These are phyloP conservation scores for Plemyria rubiginata DNA, from an alignment of 2,888 invertebrate species.

Conservation along the genomic window DNA sequence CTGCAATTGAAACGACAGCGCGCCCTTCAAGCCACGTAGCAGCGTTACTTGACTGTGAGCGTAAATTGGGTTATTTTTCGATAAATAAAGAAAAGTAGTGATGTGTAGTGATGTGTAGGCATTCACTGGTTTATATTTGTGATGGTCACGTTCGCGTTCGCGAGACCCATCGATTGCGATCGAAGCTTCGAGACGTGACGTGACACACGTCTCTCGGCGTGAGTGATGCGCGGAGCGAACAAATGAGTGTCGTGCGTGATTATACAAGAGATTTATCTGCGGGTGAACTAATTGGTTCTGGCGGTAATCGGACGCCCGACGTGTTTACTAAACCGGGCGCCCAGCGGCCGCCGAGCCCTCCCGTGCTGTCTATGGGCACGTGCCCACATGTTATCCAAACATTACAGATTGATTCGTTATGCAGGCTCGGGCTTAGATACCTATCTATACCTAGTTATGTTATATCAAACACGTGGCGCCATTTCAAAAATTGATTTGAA, in stretches of 20 bases:
- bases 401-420: constrained; percentile 16
- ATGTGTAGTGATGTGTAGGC: too few species aligned
- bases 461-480: constrained; percentile 5
- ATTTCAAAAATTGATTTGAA: constrained; percentile 4
- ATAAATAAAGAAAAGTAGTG: too few species aligned
- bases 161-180: background rate
- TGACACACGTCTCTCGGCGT: background rate
- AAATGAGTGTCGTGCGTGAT: background rate
- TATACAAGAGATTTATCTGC: constrained; percentile 31
- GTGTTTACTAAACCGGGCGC: constrained; percentile 29
- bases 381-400: background rate
- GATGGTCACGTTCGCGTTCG: too few species aligned
- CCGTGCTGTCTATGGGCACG: background rate
- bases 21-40: too few species aligned
- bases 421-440: background rate
- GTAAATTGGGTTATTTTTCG: too few species aligned
- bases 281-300: constrained; percentile 31
- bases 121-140: too few species aligned
- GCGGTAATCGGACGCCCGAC: constrained; percentile 33
- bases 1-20: too few species aligned
- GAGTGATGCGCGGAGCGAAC: background rate
- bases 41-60: too few species aligned
- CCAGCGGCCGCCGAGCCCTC: background rate
- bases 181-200: background rate
- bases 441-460: background rate